Evolutionary conservation across 2,797 vertebrate genomes (phyloP).

Genomic region (Phataginus tricuspis): DNA sequence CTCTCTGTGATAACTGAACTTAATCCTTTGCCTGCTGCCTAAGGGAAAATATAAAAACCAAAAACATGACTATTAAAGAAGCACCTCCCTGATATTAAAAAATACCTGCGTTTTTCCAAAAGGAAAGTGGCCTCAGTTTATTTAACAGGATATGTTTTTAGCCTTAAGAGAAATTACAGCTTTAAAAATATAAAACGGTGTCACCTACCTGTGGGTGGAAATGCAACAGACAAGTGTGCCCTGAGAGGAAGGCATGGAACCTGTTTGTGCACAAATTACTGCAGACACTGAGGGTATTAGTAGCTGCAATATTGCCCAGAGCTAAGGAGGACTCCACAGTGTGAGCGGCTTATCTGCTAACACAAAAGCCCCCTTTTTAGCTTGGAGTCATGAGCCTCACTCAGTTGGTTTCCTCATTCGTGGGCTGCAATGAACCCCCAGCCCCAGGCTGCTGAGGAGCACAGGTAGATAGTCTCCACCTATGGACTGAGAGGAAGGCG

Average conservation of each 20-base stretch:
- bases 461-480: neutral
- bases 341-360: neutral
- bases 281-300: neutral
- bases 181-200: constrained; percentile 59
- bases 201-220: neutral
- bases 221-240: neutral
- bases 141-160: constrained; percentile 53
- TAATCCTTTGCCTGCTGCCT: neutral
- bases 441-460: neutral
- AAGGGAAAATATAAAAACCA: neutral
- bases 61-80: neutral
- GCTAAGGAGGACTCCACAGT: too few species aligned
- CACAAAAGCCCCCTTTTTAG: neutral
- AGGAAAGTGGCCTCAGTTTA: constrained; percentile 11
- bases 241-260: constrained; percentile 6
- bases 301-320: neutral
- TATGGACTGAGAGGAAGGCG: neutral
- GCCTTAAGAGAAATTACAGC: neutral
- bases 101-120: constrained; percentile 38
- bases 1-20: neutral
- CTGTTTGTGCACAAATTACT: neutral
- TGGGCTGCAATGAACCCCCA: too few species aligned
- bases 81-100: neutral
- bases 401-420: neutral
- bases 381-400: neutral